Evolutionary conservation across 2,888 invertebrate genomes (phyloP), one percentile per base, ranked within the genome.

Genomic region (Holacanthella duospinosa): DNA sequence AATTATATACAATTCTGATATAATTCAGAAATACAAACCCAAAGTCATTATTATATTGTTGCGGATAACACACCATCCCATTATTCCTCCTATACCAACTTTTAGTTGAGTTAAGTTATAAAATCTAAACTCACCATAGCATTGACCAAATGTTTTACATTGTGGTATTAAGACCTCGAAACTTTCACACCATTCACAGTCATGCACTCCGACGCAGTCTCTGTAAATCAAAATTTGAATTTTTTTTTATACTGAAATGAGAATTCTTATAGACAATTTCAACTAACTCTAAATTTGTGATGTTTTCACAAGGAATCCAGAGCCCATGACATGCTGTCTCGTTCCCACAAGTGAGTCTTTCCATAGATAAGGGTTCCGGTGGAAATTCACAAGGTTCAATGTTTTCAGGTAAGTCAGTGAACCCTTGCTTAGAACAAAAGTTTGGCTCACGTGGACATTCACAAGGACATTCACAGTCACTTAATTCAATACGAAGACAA

Each of bases 401-500:
- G 1, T 65, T 63, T 25, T 67, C 64, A 1, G 68, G 62, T 29
- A 68, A 54, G 43, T 62, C 63, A 0, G 62, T 55, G 53, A 64
- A 59, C n/a, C 43, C 61, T 26, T 76, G 73, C 21, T 77, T 77
- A 56, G 77, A 76, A 72, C 83, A 83, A 59, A 78, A 77, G 65
- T 80, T 78, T 67, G 80, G 78, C 65, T 82, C 80, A 4, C 83
- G 65, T 1, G 82, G 86, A 75, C 94, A 94, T 77, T 94, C 93
- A 76, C 94, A 94, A 0, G 94, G 94, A 75, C 94, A 94, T 77
- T 94, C 94, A 74, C 94, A 94, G 75, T 93, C 93, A 2, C 86
- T 88, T 78, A 91, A 92, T 76, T 93, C 94, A 89, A 93, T 92
- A 58, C 93, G 84, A 76, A 91, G 87, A 76, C 94, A 94, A 76